Evolutionary conservation across 2,888 invertebrate species (phyloP).

Genomic region (Synergus japonicus): DNA sequence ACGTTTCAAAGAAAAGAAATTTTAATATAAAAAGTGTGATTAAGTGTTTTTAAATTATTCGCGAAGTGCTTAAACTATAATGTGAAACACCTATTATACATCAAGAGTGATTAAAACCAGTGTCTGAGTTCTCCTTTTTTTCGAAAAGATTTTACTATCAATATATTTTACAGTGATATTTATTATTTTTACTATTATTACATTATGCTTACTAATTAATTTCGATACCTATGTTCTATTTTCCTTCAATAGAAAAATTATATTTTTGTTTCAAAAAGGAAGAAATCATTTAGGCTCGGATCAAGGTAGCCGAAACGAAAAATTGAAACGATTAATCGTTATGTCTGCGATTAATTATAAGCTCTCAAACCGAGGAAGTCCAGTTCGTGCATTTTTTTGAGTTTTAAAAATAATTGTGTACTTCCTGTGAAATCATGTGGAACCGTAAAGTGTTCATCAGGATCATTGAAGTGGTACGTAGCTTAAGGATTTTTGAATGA

Average conservation of each 20-base stretch:
- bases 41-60: background rate
- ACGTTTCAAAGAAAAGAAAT: background rate
- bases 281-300: background rate
- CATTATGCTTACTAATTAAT: background rate
- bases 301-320: background rate
- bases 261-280: constrained; percentile 2
- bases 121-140: too few relatives aligned
- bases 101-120: background rate
- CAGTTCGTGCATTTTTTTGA: constrained; percentile 43
- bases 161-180: background rate
- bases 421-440: constrained; percentile 70
- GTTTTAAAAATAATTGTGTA: constrained; percentile 50
- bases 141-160: too few relatives aligned
- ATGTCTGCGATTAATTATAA: constrained; percentile 6
- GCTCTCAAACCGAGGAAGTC: constrained; percentile 4
- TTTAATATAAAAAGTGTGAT: background rate
- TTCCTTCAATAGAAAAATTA: background rate
- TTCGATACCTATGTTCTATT: background rate
- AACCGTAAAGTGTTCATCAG: constrained; percentile 75
- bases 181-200: background rate
- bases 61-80: background rate
- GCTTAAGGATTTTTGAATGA: background rate
- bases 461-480: constrained; percentile 74
- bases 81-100: background rate
- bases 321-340: constrained; percentile 11